Evolutionary conservation across 2,888 invertebrate species (phyloP), one percentile per base, ranked within the genome.

Genomic region (Eupeodes luniger): DNA sequence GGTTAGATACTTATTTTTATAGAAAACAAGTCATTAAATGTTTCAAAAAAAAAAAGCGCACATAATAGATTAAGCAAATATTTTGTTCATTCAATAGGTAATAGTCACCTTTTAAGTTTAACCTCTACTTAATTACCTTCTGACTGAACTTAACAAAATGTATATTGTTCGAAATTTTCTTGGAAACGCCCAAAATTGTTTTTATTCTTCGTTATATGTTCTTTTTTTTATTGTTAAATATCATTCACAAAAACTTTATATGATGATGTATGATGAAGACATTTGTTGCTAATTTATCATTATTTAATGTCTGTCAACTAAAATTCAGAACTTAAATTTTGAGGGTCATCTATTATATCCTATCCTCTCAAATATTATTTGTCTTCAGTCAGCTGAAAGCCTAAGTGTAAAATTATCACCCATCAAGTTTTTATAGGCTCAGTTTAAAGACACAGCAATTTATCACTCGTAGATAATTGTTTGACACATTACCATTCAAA

Each of bases 401-500:
- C 16, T 36, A n/a, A 67, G 49, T 51, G 67, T 51, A 5, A 53
- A 69, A 69, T 53, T 16, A 67, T 51, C 34, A 49, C 49, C 49
- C n/a, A n/a, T 4, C 11, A 62, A 11, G 19, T 44, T 64, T 6
- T 64, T 64, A 64, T 40, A 5, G 12, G 5, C 7, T 2, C 34
- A n/a, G 6, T 27, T 11, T 67, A 51, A 36, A 67, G 69, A 36
- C 51, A n/a, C 34, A 5, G 62, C n/a, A 69, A 53, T 69, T 69
- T 53, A 69, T 69, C 53, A 69, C 14, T 69, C 36, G 0, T 51
- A 10, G 5, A 34, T 34, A 36, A n/a, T 69, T 53, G 53, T 69
- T 36, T 69, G 66, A 67, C 51, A 67, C 51, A 51, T 67, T 69
- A 27, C 27, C 14, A 49, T 16, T 62, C 61, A 40, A 62, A 67